Base-by-base conservation (phyloP, 2,888 invertebrate genomes). In the Tetragnatha montana region DNA sequence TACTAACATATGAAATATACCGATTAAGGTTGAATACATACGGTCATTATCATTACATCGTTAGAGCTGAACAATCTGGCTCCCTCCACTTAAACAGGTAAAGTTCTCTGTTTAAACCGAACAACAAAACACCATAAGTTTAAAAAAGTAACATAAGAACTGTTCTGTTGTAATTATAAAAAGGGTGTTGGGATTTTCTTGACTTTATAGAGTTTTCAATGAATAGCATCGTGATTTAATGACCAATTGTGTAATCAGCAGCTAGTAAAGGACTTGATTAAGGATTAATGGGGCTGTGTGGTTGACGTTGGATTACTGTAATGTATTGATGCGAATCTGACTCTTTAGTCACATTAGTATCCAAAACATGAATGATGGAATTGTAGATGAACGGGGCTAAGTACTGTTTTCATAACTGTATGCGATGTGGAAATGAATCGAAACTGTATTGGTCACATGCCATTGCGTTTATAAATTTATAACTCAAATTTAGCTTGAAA, bases 261-360 rank as follows among this genome's bases (percentile, higher is more conserved):
- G 71, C 73, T 51, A 73, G 73, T 81, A 71, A 50, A 73, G 51
- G 70, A 78, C 60, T 19, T 68, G 21, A 6, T 35, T 22, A 75
- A 10, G 50, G 71, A 81, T 81, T 81, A 47, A 81, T 81, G 81
- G 51, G 21, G 71, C 21, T 69, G 70, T 70, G 49, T 14, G n/a
- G 73, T 71, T 81, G 71, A 81, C 51, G 73, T 50, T 73, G 51
- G 7, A 35, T 35, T 35, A 78, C 22, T 60, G 78, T 60, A 78
- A 78, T 22, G 22, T 78, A 75, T 75, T 60, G 49, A 21, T 76
- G 50, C 50, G n/a, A 19, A 76, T 76, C 50, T 50, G 19, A 76
- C 50, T 78, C 68, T 60, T 22, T 60, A 50, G 51, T 73, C 51
- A 50, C 70, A 81, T 81, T 73, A 81, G 73, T 49, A 81, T n/a